Conservation (phyloP, 92 coral and sea anemone species). For the Umimayanthus chanpuru region DNA sequence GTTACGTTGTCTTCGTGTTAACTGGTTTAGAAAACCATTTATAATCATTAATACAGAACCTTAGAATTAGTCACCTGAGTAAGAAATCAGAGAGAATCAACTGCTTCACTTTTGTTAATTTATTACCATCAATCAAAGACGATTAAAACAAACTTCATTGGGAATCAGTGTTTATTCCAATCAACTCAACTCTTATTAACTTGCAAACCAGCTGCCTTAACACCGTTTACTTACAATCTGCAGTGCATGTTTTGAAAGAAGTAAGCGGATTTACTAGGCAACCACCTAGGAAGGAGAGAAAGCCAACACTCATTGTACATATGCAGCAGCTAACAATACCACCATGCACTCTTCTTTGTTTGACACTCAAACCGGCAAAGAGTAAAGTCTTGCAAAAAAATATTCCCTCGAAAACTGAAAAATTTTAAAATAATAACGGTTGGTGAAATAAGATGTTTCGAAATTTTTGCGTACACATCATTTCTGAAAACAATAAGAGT, state of each 20-base stretch:
- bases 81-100: neutral
- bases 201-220: neutral
- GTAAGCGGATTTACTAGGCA: conserved; percentile 88
- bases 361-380: neutral
- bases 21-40: neutral
- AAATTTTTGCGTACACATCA: neutral
- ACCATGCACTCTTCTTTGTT: neutral
- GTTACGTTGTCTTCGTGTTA: neutral
- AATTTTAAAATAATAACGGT: neutral
- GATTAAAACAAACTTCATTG: neutral
- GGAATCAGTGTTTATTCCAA: neutral
- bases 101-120: neutral
- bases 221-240: conserved; percentile 84
- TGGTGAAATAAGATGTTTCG: neutral
- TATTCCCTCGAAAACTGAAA: neutral
- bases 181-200: neutral
- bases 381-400: neutral
- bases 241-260: conserved; percentile 96
- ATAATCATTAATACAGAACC: neutral
- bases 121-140: neutral
- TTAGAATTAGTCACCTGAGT: neutral
- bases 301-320: conserved; percentile 41
- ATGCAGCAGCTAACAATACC: neutral
- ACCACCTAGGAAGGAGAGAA: conserved; percentile 82
- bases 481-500: no score